Evolutionary conservation across 2,888 invertebrate genomes (phyloP), one percentile per base, ranked within the genome.

Genomic region (Chromoteleia sp.): DNA sequence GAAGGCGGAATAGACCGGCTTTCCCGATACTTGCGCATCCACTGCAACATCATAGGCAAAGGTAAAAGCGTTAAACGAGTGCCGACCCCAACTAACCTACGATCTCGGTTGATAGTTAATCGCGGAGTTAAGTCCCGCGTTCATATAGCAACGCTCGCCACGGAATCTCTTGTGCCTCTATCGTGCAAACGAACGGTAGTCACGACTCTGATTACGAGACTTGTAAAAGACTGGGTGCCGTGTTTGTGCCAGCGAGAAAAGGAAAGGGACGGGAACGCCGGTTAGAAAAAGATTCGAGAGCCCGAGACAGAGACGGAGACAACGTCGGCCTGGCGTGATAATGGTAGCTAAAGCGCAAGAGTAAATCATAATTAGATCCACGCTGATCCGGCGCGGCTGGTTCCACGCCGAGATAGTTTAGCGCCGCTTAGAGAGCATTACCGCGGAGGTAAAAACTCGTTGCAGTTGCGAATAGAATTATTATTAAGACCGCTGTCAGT

Each of bases 141-240:
- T 82, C 84, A 83, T 85, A 83, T 84, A 74, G 56, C 65, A 76
- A 65, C 54, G 67, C 76, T 79, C 56, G 76, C 74, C 84, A 85
- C 78, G 81, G 83, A 87, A 86, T 85, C 84, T 81, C 79, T 76
- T 71, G 84, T 75, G 83, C 84, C 83, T 85, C 85, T 82, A 84
- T 88, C 87, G 86, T 87, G 87, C 87, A 87, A 88, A 87, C 86
- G 85, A 86, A 87, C 88, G 88, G 88, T 86, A 88, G 88, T 89
- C 88, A 89, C 88, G 88, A 88, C 85, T 88, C 86, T 86, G 87
- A 86, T 86, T 86, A 85, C 86, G 83, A 84, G 67, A 71, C 85
- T 81, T 84, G 84, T 85, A 85, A 86, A 86, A 83, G 82, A 84
- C 75, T 81, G 81, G 80, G 74, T 82, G 79, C 79, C 81, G 81